phyloP scores from a whole-genome alignment of 2,797 vertebrate genomes.

The Phalloptychus januarius region DNA sequence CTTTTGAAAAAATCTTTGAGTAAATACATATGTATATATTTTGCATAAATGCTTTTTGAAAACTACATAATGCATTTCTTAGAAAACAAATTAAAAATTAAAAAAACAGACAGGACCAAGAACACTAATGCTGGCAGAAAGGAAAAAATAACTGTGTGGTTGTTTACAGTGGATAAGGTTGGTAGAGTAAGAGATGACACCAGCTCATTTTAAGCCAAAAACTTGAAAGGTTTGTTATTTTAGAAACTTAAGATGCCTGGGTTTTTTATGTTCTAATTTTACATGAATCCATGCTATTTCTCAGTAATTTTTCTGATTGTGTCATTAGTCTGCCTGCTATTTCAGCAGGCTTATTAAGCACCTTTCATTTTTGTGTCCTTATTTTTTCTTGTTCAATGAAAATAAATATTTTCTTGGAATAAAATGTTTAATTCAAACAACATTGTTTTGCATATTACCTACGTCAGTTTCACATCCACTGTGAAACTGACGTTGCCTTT shows the following conservation, averaged over 20 bases:
- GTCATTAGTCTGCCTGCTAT: slow-evolving; percentile 34
- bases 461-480: neutral
- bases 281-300: neutral
- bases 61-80: neutral
- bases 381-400: slow-evolving; percentile 6
- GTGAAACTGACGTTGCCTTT: neutral
- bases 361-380: slow-evolving; percentile 9
- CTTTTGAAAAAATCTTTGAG: slow-evolving; percentile 20
- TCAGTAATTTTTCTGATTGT: slow-evolving; percentile 32
- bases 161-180: slow-evolving; percentile 3
- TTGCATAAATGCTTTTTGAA: neutral
- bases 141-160: neutral
- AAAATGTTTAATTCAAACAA: slow-evolving; percentile 38
- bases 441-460: neutral
- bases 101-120: slow-evolving; percentile 42
- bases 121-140: slow-evolving; percentile 8
- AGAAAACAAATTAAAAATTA: neutral
- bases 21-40: slow-evolving; percentile 13
- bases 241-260: slow-evolving; percentile 43
- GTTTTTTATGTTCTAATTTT: slow-evolving; percentile 13
- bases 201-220: slow-evolving; percentile 41
- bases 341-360: slow-evolving; percentile 35
- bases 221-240: slow-evolving; percentile 49
- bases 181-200: slow-evolving; percentile 3
- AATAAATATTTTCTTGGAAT: slow-evolving; percentile 40